These are phyloP conservation scores for Rhinella marina DNA, from an alignment of 2,797 vertebrate species.

Conservation along the genomic window DNA sequence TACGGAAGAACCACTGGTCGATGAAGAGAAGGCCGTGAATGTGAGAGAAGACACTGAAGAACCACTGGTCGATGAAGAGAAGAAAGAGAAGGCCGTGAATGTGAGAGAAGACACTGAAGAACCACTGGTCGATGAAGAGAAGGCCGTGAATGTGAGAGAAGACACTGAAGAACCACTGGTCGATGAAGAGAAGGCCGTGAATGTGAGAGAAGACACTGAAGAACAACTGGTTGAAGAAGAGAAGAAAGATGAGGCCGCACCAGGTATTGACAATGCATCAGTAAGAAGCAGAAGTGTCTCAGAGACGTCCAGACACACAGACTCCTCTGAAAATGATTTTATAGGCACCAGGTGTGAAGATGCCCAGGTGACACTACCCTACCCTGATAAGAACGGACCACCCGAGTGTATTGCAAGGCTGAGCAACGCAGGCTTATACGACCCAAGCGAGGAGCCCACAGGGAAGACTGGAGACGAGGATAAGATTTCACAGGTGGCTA, in stretches of 20 bases:
- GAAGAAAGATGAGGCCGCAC: background rate
- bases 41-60: too few relatives aligned
- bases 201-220: background rate
- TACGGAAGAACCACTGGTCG: background rate
- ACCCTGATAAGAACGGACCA: constrained; percentile 11
- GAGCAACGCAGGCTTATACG: constrained; percentile 51
- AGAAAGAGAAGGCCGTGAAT: too few relatives aligned
- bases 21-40: background rate
- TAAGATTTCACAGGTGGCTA: background rate
- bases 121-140: background rate
- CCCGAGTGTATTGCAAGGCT: constrained; percentile 35
- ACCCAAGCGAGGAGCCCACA: constrained; percentile 6
- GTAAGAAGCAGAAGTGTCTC: background rate
- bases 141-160: background rate
- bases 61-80: too few relatives aligned
- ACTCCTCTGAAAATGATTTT: constrained; percentile 15
- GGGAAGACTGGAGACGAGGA: background rate
- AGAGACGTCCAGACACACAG: constrained; percentile 16
- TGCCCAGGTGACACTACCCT: constrained; percentile 45
- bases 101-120: background rate
- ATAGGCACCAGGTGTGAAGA: background rate
- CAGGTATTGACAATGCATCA: background rate
- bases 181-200: background rate
- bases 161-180: too few relatives aligned
- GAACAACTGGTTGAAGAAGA: background rate